A percentile compares a stretch with the other conserved stretches of the same genome.
Evolutionary conservation across 2,888 invertebrate genomes (phyloP).

Genomic region (Drosophila yooni): DNA sequence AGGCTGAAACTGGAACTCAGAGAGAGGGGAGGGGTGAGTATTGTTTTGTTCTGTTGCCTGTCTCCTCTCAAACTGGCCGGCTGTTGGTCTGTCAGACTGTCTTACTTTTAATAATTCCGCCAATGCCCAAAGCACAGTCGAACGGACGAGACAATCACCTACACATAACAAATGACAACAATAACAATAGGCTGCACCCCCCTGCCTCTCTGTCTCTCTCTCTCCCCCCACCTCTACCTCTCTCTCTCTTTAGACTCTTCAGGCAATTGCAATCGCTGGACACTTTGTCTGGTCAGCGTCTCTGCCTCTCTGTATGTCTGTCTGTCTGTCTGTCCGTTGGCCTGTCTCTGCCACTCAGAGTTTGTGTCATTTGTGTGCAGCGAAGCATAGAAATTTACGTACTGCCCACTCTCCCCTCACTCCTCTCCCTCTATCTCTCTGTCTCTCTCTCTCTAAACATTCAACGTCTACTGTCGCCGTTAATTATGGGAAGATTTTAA

Average conservation of each 20-base stretch:
- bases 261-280: constrained; percentile 68
- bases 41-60: constrained; percentile 20
- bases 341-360: constrained; percentile 26
- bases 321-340: constrained; percentile 10
- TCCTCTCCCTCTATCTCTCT: constrained; percentile 9
- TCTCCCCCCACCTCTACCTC: no score
- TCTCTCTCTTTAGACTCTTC: constrained; percentile 27
- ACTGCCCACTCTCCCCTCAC: constrained; percentile 14
- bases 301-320: constrained; percentile 15
- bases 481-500: constrained; percentile 79
- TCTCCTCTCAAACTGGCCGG: background rate
- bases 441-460: constrained; percentile 32
- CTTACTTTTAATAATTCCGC: constrained; percentile 75
- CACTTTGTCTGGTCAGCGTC: constrained; percentile 49
- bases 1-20: constrained; percentile 22
- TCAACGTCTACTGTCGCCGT: constrained; percentile 52
- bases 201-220: background rate
- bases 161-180: constrained; percentile 71
- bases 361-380: constrained; percentile 73
- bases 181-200: constrained; percentile 61
- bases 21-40: constrained; percentile 29
- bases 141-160: constrained; percentile 57
- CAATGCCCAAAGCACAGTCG: constrained; percentile 50
- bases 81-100: constrained; percentile 14
- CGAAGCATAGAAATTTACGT: constrained; percentile 74